Base-by-base conservation (phyloP, 2,888 invertebrate species). In the Esperia sulphurella region DNA sequence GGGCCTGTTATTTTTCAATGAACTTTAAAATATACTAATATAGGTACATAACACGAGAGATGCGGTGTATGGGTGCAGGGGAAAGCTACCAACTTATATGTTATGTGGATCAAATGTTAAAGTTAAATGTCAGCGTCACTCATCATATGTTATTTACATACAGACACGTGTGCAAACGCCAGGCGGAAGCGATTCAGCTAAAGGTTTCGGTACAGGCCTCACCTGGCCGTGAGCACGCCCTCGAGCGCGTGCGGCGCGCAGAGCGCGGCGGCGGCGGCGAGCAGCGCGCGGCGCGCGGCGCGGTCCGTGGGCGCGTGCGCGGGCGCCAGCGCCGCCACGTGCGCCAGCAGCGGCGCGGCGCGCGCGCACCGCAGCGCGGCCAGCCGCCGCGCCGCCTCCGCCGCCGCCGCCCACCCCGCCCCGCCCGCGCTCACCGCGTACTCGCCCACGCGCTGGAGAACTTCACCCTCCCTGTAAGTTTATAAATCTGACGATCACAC, bases 221-320 rank as follows among this genome's bases (percentile, higher is more conserved):
- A 77, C 83, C 83, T 72, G 30, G 63, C 63, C 0, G 55, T 49
- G 5, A 83, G 60, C 31, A 80, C 62, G 1, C 59, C 52, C 39
- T 75, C 72, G 0, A 83, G 63, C 0, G 41, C n/a, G 0, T 33
- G 46, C 0, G 61, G 50, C 0, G 49, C 35, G 33, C 68, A 65
- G 63, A 58, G 53, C 41, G 79, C 51, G 33, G 65, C 57, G 8
- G 83, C 78, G 42, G 85, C 82, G 6, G 83, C 83, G 21, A 68
- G 64, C 48, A 83, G 65, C 0, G 61, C 55, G 7, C 72, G 52
- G 5, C 82, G 58, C 8, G 73, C 62, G 48, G 44, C 40, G 10
- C 68, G 46, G 64, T 78, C 77, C 8, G 72, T 74, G 64, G 71
- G 77, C 46, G 79, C 74, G 54, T 35, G 71, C 46, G 79, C 74